A percentile compares a stretch with the other conserved stretches of the same genome.
Conservation (phyloP, 2,888 invertebrate genomes). For the Mycalesis mineus region DNA sequence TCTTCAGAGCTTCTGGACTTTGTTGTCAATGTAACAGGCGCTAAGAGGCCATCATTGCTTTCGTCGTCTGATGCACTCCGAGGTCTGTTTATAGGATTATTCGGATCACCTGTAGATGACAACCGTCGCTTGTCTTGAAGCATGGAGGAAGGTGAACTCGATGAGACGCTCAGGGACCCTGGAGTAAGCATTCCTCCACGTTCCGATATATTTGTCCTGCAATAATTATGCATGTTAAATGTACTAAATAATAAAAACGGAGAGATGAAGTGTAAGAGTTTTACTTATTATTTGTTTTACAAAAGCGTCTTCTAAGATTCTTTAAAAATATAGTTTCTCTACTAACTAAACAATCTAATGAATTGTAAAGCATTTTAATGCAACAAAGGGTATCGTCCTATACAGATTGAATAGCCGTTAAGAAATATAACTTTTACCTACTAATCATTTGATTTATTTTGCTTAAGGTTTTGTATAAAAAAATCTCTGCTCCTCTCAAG, state of each 20-base stretch:
- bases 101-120: conserved; percentile 58
- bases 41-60: conserved; percentile 60
- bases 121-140: conserved; percentile 62
- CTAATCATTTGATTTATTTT: too few relatives aligned
- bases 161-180: conserved; percentile 67
- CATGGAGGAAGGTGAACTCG: conserved; percentile 72
- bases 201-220: conserved; percentile 65
- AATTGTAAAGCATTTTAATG: background rate
- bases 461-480: too few relatives aligned
- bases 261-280: too few relatives aligned
- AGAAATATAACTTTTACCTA: too few relatives aligned
- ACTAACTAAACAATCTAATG: background rate
- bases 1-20: conserved; percentile 71
- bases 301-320: background rate
- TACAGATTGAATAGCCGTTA: conserved; percentile 12
- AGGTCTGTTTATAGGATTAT: conserved; percentile 57
- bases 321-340: background rate
- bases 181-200: conserved; percentile 69
- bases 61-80: conserved; percentile 69
- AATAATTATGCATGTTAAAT: conserved; percentile 22
- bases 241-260: background rate
- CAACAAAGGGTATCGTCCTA: conserved; percentile 18
- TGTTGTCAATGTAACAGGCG: conserved; percentile 56
- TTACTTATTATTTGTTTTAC: background rate
- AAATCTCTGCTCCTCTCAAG: too few relatives aligned